Base-by-base conservation (phyloP, 2,888 invertebrate genomes). In the Archips crataeganus region DNA sequence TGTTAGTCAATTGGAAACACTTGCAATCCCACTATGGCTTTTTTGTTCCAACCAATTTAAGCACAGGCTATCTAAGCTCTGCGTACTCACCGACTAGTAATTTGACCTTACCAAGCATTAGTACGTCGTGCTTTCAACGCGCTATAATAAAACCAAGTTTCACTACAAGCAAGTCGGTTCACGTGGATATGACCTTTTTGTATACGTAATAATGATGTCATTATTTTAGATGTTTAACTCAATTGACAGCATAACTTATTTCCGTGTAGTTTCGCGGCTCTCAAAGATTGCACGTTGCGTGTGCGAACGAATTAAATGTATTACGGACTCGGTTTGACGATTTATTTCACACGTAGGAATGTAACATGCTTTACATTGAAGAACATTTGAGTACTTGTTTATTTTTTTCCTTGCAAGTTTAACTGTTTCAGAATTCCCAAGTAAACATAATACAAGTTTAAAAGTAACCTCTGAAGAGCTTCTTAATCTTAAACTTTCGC, bases 21-120 rank as follows among this genome's bases (percentile, higher is more conserved):
- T 87, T 81, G 84, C 85, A 87, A 87, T 88, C 81, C 77, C 80
- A 86, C 82, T 85, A 82, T 86, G 84, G 77, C 80, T 80, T 90
- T 90, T 86, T 91, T 89, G 85, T 87, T 86, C 80, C 75, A 80
- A 79, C 89, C 86, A 89, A 90, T 90, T 89, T 88, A 86, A 87
- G 81, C 85, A 82, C 81, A 80, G 82, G 82, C 86, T 85, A 86
- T 90, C 89, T 90, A 88, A 90, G 87, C 87, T 84, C 84, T 85
- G 75, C 80, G 78, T 82, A 83, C 81, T 81, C 80, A 83, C 79
- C 81, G 81, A 84, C 85, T 81, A 86, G 91, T 91, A 91, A 92
- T 91, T 91, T 91, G 90, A 91, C 88, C 91, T 89, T 84, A 86
- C 84, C 85, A 82, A 80, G 86, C 87, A 90, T 90, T 90, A 90